Evolutionary conservation across 2,888 invertebrate genomes (phyloP), one percentile per base, ranked within the genome.

Genomic region (Celastrina argiolus): DNA sequence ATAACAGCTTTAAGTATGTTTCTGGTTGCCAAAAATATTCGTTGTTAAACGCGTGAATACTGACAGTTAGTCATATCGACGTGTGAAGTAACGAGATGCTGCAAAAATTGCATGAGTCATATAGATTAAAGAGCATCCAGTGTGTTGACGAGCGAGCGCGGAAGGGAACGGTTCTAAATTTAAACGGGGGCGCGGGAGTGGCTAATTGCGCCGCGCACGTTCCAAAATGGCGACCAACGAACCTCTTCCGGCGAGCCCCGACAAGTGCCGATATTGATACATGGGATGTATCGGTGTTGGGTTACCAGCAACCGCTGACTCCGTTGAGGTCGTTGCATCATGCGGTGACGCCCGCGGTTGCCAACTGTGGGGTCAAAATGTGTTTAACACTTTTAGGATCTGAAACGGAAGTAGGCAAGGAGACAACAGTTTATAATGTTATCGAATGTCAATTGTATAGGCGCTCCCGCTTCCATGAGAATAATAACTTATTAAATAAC

Each of bases 211-310:
- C 71, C 72, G 72, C 70, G 69, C 75, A 74, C 72, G 75, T 79
- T 81, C 78, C 80, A 79, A 83, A 79, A 81, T 79, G 83, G 81
- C 80, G 74, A 74, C 80, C 78, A 84, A 83, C 82, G 78, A 80
- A 79, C 78, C 78, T 74, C 83, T 82, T 85, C 87, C 86, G 82
- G 74, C 65, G 81, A 81, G 79, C 72, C 64, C 83, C 73, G 77
- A 81, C 83, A 82, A 85, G 83, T 86, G 86, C 84, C 78, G 71
- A 70, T 67, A 74, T 70, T 70, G 71, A 73, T 70, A 71, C 68
- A 58, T 42, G 67, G 66, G 67, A 69, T 56, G 31, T 61, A 14
- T 34, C 22, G 51, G 26, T 56, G 39, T 56, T 41, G 39, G 39
- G 39, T 63, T 63, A 36, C 63, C 41, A 14, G 26, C 28, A 14